phyloP scores from a whole-genome alignment of 2,113 vertebrate species.

The Rhabdornis inornatus region DNA sequence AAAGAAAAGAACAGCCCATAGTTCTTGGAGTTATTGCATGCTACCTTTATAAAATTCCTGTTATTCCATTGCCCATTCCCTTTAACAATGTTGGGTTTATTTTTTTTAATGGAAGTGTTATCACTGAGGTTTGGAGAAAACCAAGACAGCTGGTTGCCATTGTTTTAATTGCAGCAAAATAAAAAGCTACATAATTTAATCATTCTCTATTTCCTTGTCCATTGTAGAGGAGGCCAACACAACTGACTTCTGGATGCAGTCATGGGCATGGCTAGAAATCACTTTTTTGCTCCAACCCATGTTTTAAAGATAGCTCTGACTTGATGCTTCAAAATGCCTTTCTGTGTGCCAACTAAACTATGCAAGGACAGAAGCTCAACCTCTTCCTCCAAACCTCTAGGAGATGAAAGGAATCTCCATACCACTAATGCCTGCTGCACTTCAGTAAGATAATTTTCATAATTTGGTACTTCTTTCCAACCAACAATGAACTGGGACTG shows the following conservation, averaged over 20 bases:
- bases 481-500: background rate
- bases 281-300: background rate
- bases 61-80: background rate
- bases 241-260: slow-evolving; percentile 27
- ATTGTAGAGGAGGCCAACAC: slow-evolving; percentile 23
- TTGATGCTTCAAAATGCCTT: background rate
- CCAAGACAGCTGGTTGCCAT: background rate
- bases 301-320: background rate
- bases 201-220: background rate
- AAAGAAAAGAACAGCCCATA: background rate
- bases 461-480: background rate
- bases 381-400: background rate
- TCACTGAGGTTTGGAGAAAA: background rate
- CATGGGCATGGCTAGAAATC: background rate
- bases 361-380: background rate
- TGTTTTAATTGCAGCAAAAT: slow-evolving; percentile 24
- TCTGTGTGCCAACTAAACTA: background rate
- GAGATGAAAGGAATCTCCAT: background rate
- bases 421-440: background rate
- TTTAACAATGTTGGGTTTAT: background rate
- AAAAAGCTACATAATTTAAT: slow-evolving; percentile 35
- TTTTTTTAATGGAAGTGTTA: slow-evolving; percentile 12
- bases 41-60: background rate
- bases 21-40: background rate
- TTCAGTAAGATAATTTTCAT: no score